Percentiles rank a stretch among this genome's conserved stretches.
Evolutionary conservation across 2,888 invertebrate species (phyloP).

Genomic region (Drosophila macrospina): DNA sequence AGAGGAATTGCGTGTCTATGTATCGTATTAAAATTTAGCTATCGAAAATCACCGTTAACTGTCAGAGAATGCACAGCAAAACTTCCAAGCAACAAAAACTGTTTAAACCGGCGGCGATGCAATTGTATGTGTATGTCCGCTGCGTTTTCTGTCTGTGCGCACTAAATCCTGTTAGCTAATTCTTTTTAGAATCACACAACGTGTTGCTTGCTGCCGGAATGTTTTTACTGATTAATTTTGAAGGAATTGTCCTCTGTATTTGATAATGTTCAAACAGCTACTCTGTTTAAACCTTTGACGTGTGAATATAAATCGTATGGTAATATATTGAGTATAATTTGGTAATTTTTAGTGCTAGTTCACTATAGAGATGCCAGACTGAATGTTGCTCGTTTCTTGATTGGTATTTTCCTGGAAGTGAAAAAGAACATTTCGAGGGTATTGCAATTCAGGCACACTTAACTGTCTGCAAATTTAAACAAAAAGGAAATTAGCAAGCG

Average conservation of each 20-base stretch:
- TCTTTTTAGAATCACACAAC: slow-evolving; percentile 56
- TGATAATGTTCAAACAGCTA: slow-evolving; percentile 44
- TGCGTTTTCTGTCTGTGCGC: slow-evolving; percentile 40
- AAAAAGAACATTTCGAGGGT: slow-evolving; percentile 3
- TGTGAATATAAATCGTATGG: neutral
- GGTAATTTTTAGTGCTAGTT: no score
- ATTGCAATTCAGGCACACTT: slow-evolving; percentile 48
- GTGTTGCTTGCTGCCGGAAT: slow-evolving; percentile 73
- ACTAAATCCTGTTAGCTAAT: slow-evolving; percentile 44
- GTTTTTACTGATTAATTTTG: slow-evolving; percentile 67
- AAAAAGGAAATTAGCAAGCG: slow-evolving; percentile 63
- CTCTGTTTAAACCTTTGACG: slow-evolving; percentile 47
- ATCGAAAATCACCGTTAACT: slow-evolving; percentile 37
- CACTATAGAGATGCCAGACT: slow-evolving; percentile 32
- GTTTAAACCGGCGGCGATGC: slow-evolving; percentile 56
- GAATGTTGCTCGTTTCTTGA: neutral
- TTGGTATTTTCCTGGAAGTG: neutral
- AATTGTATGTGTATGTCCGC: slow-evolving; percentile 43
- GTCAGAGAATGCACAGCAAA: slow-evolving; percentile 14
- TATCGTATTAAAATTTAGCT: slow-evolving; percentile 40
- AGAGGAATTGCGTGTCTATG: neutral
- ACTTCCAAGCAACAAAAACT: slow-evolving; percentile 47
- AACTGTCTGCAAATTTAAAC: slow-evolving; percentile 73
- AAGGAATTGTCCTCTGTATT: slow-evolving; percentile 18
- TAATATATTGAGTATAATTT: no score